Evolutionary conservation across 2,888 invertebrate genomes (phyloP).

Genomic region (Phengaris arion): DNA sequence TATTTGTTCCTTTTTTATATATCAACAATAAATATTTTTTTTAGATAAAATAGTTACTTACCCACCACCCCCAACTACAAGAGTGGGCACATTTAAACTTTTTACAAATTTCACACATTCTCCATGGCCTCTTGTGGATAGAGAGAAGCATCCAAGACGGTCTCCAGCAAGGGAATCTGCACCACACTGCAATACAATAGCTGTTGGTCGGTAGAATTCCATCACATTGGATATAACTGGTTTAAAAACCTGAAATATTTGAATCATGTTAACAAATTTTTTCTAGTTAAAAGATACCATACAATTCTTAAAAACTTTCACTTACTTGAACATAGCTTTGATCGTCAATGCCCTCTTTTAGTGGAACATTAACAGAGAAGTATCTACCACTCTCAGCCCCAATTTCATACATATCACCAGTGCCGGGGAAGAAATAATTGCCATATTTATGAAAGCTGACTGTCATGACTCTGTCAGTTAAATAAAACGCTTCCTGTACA

Average conservation of each 20-base stretch:
- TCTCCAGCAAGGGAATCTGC: conserved; percentile 98
- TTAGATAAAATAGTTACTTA: conserved; percentile 44
- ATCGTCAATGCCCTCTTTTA: conserved; percentile 99
- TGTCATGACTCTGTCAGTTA: conserved; percentile 98
- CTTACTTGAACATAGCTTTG: conserved; percentile 89
- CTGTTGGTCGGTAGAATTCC: conserved; percentile 97
- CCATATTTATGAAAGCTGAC: conserved; percentile 99
- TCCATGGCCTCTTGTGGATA: conserved; percentile 96
- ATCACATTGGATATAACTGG: conserved; percentile 96
- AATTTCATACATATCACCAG: conserved; percentile 99
- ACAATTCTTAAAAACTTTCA: conserved; percentile 1
- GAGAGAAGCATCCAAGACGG: conserved; percentile 95
- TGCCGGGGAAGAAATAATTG: conserved; percentile 98
- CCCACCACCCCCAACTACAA: conserved; percentile 91
- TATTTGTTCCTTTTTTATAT: neutral
- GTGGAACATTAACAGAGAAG: conserved; percentile 98
- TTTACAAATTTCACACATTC: conserved; percentile 98
- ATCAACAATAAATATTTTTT: neutral
- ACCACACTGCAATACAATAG: conserved; percentile 98
- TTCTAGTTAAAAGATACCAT: no score
- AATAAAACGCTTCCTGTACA: conserved; percentile 98
- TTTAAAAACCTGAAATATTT: conserved; percentile 86
- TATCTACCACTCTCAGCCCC: conserved; percentile 97
- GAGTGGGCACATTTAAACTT: conserved; percentile 92
- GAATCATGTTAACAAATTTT: neutral